Evolutionary conservation across 2,797 vertebrate species (phyloP), one percentile per base, ranked within the genome.

Genomic region (Falco cherrug): DNA sequence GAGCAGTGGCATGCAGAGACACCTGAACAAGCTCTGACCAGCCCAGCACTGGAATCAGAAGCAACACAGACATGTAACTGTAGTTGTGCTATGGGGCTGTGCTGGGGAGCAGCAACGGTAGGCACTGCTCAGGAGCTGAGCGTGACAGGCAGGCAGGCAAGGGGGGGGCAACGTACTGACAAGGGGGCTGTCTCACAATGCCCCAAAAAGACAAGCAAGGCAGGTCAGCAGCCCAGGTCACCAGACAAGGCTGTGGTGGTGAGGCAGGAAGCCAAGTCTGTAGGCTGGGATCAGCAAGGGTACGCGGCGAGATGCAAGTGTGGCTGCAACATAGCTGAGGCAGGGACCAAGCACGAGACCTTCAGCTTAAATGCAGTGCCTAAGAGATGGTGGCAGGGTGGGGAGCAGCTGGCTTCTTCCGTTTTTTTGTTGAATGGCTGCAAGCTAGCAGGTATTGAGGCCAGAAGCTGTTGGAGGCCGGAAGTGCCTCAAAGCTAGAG

Each of bases 21-120:
- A 88, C 57, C 50, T 29, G 2, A 88, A 90, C 90, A 89, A 92
- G 89, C 77, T 91, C 88, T 67, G 88, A 76, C 70, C 78, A 90
- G 94, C 67, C 67, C 80, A 28, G 45, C n/a, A 22, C 41, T 1
- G 1, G n/a, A 57, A 81, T 25, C 50, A 76, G 73, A 39, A 76
- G 65, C 76, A 51, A 11, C 0, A 11, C 0, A 69, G 59, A 37
- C 6, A 2, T 1, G 31, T 56, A 91, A 81, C 33, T 24, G 35
- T 57, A 89, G 51, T 57, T 50, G 53, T 7, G 28, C 56, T 22
- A 16, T 9, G 25, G 37, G 74, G 37, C 67, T 24, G 31, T 10
- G 19, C 0, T 26, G 45, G 78, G 74, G 39, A 89, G 53, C 59
- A 76, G 56, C 48, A 43, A 68, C 25, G 48, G 63, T 47, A 59